Percentiles rank a stretch among this genome's conserved stretches.
Evolutionary conservation across 2,888 invertebrate species (phyloP).

Genomic region (Diploptera punctata): DNA sequence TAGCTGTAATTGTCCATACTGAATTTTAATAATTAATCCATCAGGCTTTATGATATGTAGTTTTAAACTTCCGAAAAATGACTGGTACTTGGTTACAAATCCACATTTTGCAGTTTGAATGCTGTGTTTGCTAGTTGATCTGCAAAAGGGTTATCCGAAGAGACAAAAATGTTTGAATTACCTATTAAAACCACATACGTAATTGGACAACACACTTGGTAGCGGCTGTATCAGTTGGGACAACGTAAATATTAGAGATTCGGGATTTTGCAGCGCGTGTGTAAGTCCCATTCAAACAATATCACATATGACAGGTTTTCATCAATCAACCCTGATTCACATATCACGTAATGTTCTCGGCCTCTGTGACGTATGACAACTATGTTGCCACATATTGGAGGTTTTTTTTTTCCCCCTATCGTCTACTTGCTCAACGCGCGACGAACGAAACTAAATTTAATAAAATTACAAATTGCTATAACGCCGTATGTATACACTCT

Average conservation of each 20-base stretch:
- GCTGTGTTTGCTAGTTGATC: no score
- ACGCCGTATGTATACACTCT: not conserved
- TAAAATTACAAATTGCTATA: not conserved
- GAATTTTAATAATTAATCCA: no score
- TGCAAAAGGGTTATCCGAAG: no score
- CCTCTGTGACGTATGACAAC: slow-evolving; percentile 4
- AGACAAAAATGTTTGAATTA: no score
- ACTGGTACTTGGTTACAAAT: no score
- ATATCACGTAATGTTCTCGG: not conserved
- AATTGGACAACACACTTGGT: no score
- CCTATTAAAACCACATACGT: no score
- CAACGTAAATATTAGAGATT: slow-evolving; percentile 7
- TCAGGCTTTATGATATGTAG: no score
- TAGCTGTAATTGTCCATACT: no score
- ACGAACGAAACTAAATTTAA: slow-evolving; percentile 1
- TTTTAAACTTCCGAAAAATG: no score
- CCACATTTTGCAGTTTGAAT: no score
- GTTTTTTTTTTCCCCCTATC: not conserved
- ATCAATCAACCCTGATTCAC: slow-evolving; percentile 30
- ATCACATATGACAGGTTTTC: slow-evolving; percentile 27
- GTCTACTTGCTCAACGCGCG: not conserved
- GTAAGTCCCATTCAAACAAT: slow-evolving; percentile 14
- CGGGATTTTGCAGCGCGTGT: slow-evolving; percentile 12
- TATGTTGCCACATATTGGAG: slow-evolving; percentile 7
- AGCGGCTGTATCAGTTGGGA: no score